Evolutionary conservation across 2,113 vertebrate species (phyloP).

Genomic region (Gulo gulo): DNA sequence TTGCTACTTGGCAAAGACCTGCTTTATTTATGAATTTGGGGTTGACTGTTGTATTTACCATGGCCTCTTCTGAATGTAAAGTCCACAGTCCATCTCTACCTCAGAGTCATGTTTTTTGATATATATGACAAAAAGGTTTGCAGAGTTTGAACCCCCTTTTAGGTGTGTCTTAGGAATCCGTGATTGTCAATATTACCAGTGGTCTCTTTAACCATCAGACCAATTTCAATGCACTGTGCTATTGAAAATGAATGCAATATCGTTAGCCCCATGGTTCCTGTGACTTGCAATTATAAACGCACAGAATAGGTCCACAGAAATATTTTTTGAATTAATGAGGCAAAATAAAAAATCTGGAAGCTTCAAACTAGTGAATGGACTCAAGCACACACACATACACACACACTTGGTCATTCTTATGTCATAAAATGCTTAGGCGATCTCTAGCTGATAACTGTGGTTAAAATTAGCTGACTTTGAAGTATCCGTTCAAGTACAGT

Average conservation of each 20-base stretch:
- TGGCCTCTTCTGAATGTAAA: background rate
- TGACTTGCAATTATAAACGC: background rate
- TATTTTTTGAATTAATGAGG: background rate
- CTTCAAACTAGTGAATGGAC: background rate
- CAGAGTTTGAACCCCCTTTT: background rate
- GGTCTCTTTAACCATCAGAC: background rate
- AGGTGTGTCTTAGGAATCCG: background rate
- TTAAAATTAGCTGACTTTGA: background rate
- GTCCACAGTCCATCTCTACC: background rate
- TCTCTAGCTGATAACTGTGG: background rate
- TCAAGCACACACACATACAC: background rate
- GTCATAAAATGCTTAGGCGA: background rate
- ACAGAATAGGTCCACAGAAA: background rate
- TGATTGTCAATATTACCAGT: background rate
- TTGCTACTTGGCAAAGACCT: background rate
- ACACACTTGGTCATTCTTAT: background rate
- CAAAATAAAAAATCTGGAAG: background rate
- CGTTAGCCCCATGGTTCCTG: background rate
- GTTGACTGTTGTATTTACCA: background rate
- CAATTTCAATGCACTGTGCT: background rate
- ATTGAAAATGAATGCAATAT: background rate
- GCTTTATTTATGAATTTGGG: background rate
- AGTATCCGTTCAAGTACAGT: background rate
- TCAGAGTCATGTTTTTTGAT: background rate
- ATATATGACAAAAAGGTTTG: background rate